A percentile compares a stretch with the other conserved stretches of the same genome.
These are phyloP conservation scores for Corella eumyota DNA, from an alignment of 23 tunicate genomes.

Conservation along the genomic window DNA sequence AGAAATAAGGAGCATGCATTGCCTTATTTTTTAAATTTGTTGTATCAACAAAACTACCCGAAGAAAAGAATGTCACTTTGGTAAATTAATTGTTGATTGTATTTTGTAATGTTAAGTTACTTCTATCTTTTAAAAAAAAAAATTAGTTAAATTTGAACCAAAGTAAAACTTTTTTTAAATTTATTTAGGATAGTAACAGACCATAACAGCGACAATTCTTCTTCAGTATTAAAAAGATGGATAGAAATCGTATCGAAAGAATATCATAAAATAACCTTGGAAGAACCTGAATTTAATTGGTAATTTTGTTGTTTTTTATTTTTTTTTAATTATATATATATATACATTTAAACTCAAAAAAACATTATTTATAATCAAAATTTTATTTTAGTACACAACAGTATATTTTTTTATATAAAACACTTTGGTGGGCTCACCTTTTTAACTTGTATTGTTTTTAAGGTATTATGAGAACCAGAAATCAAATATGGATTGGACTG, in stretches of 20 bases:
- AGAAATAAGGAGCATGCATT: too few relatives aligned
- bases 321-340: neutral
- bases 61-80: too few relatives aligned
- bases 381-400: neutral
- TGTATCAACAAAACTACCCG: too few relatives aligned
- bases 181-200: slow-evolving; percentile 94
- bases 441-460: too few relatives aligned
- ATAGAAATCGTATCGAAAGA: slow-evolving; percentile 3
- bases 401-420: neutral
- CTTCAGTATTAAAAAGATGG: slow-evolving; percentile 45
- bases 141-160: too few relatives aligned
- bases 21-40: too few relatives aligned
- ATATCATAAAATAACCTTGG: slow-evolving; percentile 37
- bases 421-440: too few relatives aligned
- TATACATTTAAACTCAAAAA: neutral
- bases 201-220: slow-evolving; percentile 79
- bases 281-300: slow-evolving; percentile 11
- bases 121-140: too few relatives aligned
- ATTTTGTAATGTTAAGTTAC: too few relatives aligned
- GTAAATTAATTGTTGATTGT: too few relatives aligned
- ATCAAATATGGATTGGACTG: slow-evolving; percentile 64
- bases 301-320: neutral
- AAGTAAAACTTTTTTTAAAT: too few relatives aligned
- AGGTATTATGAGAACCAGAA: slow-evolving; percentile 47
- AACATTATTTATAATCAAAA: too few relatives aligned